These are phyloP conservation scores for Rhinogobio ventralis DNA, from an alignment of 2,797 vertebrate species.

Conservation along the genomic window DNA sequence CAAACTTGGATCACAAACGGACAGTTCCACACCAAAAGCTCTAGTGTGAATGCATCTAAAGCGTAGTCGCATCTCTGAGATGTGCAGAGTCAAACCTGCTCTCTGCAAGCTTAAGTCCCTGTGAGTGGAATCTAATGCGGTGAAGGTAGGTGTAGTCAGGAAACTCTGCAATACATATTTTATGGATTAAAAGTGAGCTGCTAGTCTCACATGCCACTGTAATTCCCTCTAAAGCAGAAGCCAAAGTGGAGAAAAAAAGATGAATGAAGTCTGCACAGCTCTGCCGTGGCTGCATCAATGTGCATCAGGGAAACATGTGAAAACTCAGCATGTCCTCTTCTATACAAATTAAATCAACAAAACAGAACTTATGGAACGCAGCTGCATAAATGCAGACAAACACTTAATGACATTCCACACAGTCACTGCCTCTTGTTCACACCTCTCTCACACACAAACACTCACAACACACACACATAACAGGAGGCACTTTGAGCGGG, in stretches of 20 bases:
- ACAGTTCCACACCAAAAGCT: not conserved
- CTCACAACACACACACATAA: constrained; percentile 64
- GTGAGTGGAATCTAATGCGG: constrained; percentile 43
- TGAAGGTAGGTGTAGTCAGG: constrained; percentile 46
- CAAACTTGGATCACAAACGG: not conserved
- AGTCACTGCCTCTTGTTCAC: constrained; percentile 33
- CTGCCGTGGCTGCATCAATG: not conserved
- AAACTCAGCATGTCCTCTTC: not conserved
- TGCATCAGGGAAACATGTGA: not conserved
- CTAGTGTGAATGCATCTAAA: constrained; percentile 14
- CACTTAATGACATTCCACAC: constrained; percentile 29
- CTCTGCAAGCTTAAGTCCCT: constrained; percentile 25
- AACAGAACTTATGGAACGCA: not conserved
- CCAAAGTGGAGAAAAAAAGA: constrained; percentile 12
- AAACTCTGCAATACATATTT: constrained; percentile 60
- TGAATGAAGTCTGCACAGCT: constrained; percentile 41
- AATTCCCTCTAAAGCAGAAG: constrained; percentile 54
- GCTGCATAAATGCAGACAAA: constrained; percentile 46
- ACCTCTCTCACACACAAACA: constrained; percentile 53
- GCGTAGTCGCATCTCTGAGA: not conserved
- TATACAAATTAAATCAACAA: constrained; percentile 6
- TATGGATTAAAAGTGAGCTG: constrained; percentile 58
- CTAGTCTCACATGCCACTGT: constrained; percentile 45
- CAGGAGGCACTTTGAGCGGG: constrained; percentile 78
- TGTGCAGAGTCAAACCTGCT: not conserved